phyloP scores from a whole-genome alignment of 2,113 vertebrate genomes.

The western clawed frog (Xenopus tropicalis) region DNA sequence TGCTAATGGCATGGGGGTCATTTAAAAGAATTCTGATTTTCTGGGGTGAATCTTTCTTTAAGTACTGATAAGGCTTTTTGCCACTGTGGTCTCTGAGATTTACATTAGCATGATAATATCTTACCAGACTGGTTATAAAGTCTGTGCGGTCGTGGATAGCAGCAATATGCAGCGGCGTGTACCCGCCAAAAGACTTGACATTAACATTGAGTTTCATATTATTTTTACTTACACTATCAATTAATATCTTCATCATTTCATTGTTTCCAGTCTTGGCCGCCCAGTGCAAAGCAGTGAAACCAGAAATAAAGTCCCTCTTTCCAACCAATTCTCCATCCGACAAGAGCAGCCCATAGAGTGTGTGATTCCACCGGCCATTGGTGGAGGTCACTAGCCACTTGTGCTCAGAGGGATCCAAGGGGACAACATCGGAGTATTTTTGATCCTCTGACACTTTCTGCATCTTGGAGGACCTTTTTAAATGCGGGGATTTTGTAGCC shows the following conservation, averaged over 20 bases:
- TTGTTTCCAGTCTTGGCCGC: constrained; percentile 82
- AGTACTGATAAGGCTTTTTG: constrained; percentile 81
- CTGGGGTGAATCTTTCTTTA: constrained; percentile 60
- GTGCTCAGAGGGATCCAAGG: constrained; percentile 77
- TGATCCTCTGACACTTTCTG: constrained; percentile 61
- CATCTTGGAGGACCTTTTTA: constrained; percentile 52
- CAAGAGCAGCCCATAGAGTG: constrained; percentile 81
- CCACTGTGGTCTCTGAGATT: constrained; percentile 83
- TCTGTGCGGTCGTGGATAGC: constrained; percentile 77
- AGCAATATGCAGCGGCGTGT: constrained; percentile 88
- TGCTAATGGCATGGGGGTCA: constrained; percentile 49
- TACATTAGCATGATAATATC: constrained; percentile 64
- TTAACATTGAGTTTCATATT: constrained; percentile 71
- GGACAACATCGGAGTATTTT: constrained; percentile 53
- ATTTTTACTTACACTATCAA: constrained; percentile 60
- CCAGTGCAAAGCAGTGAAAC: constrained; percentile 93
- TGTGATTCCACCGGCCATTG: constrained; percentile 74
- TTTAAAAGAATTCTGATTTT: constrained; percentile 70
- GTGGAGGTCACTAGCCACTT: constrained; percentile 80
- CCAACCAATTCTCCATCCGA: constrained; percentile 70
- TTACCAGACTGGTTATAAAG: constrained; percentile 70
- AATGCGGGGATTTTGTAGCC: constrained; percentile 49
- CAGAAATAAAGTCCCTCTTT: constrained; percentile 85
- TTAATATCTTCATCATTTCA: constrained; percentile 73
- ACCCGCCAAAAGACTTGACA: constrained; percentile 73